These are phyloP conservation scores for Venustoraphidia nigricollis DNA, from an alignment of 2,888 invertebrate species.

Conservation along the genomic window DNA sequence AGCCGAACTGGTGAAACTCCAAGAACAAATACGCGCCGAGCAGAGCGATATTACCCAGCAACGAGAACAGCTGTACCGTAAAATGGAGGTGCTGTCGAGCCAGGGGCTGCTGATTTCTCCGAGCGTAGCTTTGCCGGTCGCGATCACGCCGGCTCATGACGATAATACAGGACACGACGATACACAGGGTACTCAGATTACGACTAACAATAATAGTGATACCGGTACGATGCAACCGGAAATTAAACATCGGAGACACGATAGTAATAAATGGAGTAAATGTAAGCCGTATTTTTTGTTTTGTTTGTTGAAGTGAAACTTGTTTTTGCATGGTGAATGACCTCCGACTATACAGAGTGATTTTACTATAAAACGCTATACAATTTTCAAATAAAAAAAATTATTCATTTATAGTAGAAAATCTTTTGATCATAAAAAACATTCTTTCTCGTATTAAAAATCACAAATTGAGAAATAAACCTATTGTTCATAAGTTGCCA, in stretches of 20 bases:
- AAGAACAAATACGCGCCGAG: slow-evolving; percentile 53
- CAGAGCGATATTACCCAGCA: slow-evolving; percentile 80
- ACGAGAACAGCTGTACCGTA: slow-evolving; percentile 77
- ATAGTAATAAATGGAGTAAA: slow-evolving; percentile 6
- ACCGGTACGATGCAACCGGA: slow-evolving; percentile 31
- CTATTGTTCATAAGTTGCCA: too few species aligned
- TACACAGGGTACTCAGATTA: slow-evolving; percentile 9
- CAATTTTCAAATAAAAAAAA: too few species aligned
- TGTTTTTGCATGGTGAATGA: too few species aligned
- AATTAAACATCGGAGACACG: slow-evolving; percentile 24
- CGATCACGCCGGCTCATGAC: slow-evolving; percentile 15
- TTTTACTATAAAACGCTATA: too few species aligned
- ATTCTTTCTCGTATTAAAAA: too few species aligned
- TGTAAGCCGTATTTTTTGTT: neutral
- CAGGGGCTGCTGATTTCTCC: slow-evolving; percentile 56
- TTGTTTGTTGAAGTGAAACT: slow-evolving; percentile 5
- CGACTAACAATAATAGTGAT: neutral
- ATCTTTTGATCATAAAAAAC: too few species aligned
- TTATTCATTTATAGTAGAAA: too few species aligned
- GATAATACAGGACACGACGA: slow-evolving; percentile 1
- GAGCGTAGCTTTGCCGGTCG: slow-evolving; percentile 33
- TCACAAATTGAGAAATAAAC: too few species aligned
- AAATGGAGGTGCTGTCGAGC: slow-evolving; percentile 67
- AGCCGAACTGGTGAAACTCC: slow-evolving; percentile 48
- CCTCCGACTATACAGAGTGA: too few species aligned